phyloP scores from a whole-genome alignment of 2,888 invertebrate species.

The Drosophila diplacantha region DNA sequence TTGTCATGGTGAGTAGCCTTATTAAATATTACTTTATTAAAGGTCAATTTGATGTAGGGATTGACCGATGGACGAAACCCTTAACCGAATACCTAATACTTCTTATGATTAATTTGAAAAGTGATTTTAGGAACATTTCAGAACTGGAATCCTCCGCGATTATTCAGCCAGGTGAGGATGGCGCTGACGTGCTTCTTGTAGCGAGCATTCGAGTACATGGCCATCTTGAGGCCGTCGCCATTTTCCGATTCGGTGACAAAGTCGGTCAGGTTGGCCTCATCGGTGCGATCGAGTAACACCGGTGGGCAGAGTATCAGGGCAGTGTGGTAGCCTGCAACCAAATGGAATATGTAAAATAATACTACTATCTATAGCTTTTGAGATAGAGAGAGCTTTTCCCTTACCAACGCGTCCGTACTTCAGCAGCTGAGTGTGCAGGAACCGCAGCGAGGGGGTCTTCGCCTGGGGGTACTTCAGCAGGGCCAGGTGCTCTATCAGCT shows the following conservation, averaged over 20 bases:
- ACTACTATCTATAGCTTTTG: not conserved
- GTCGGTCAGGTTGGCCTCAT: slow-evolving; percentile 48
- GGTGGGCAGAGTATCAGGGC: slow-evolving; percentile 36
- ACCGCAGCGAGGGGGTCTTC: slow-evolving; percentile 53
- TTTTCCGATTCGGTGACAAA: slow-evolving; percentile 46
- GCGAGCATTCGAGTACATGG: slow-evolving; percentile 52
- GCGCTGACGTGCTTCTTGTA: slow-evolving; percentile 62
- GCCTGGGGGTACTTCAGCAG: slow-evolving; percentile 60
- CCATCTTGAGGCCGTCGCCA: slow-evolving; percentile 42
- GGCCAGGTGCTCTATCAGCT: slow-evolving; percentile 56
- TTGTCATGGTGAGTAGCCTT: not conserved
- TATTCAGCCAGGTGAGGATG: slow-evolving; percentile 65
- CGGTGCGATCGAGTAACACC: slow-evolving; percentile 47
- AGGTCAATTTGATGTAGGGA: not conserved
- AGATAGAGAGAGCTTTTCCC: slow-evolving; percentile 18
- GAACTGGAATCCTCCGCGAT: slow-evolving; percentile 58
- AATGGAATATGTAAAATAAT: too few species aligned
- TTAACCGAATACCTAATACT: not conserved
- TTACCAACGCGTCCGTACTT: slow-evolving; percentile 63
- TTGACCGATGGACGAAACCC: not conserved
- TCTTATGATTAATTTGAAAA: too few species aligned
- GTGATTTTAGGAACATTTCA: not conserved
- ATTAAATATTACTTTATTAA: not conserved
- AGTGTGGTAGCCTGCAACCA: slow-evolving; percentile 23
- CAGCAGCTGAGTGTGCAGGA: slow-evolving; percentile 59